These are phyloP conservation scores for Orientallactaga bullata DNA, from an alignment of 2,113 vertebrate species.

Conservation along the genomic window DNA sequence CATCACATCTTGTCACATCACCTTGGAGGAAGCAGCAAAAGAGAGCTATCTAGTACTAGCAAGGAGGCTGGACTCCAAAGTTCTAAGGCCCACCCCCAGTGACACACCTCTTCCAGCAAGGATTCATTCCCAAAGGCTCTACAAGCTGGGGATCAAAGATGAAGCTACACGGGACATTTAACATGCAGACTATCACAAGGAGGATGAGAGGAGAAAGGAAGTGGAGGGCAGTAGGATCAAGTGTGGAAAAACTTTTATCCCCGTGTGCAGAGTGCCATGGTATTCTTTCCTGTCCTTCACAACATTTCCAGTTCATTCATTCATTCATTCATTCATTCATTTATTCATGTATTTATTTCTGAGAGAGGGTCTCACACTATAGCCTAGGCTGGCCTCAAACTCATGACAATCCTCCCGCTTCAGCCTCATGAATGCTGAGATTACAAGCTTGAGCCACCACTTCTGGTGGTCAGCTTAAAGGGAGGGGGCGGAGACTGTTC, in stretches of 20 bases:
- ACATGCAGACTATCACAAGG: too few relatives aligned
- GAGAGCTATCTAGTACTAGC: too few relatives aligned
- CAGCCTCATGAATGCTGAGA: not conserved
- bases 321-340: not conserved
- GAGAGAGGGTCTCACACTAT: not conserved
- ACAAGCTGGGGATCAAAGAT: too few relatives aligned
- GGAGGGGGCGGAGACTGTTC: not conserved
- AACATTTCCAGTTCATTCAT: accelerated
- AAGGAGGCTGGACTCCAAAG: too few relatives aligned
- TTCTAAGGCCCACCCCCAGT: too few relatives aligned
- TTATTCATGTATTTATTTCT: too few relatives aligned
- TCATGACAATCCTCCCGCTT: not conserved
- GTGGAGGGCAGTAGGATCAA: accelerated
- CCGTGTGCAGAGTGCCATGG: not conserved
- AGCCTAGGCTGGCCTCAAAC: not conserved
- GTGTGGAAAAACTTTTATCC: accelerated
- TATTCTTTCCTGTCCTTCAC: not conserved
- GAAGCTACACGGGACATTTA: too few relatives aligned
- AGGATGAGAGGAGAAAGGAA: not conserved
- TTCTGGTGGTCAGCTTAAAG: not conserved
- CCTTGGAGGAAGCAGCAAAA: too few relatives aligned
- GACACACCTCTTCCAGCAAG: too few relatives aligned
- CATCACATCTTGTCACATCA: too few relatives aligned
- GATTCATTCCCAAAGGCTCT: too few relatives aligned
- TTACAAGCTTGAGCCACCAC: not conserved